Percentiles rank a stretch among this genome's conserved stretches.
Conservation (phyloP, 2,888 invertebrate genomes). For the Hipparchia sbordonii region DNA sequence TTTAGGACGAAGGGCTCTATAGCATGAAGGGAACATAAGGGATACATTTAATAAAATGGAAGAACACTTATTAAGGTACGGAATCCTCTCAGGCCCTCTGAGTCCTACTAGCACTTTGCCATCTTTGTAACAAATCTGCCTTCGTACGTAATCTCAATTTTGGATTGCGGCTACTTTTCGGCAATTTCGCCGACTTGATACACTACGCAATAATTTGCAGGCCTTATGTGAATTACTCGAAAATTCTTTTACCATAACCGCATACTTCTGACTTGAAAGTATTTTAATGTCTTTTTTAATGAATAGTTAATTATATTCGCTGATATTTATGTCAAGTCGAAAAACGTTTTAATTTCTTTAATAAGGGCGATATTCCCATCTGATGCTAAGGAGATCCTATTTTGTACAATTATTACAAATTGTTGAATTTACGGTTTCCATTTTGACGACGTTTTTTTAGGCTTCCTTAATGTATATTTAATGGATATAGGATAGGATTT, state of each 20-base stretch:
- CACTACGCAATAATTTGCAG: constrained; percentile 35
- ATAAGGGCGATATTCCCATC: constrained; percentile 5
- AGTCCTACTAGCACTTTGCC: background rate
- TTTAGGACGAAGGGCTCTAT: too few species aligned
- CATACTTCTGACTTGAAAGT: constrained; percentile 25
- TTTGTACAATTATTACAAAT: constrained; percentile 7
- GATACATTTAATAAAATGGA: too few species aligned
- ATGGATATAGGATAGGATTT: too few species aligned
- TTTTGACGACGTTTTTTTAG: background rate
- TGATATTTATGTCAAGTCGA: constrained; percentile 23
- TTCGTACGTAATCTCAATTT: constrained; percentile 33
- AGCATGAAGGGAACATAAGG: too few species aligned
- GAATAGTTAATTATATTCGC: constrained; percentile 25
- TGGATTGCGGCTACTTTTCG: constrained; percentile 43
- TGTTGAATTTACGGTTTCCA: constrained; percentile 4
- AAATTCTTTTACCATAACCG: constrained; percentile 27
- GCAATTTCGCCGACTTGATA: constrained; percentile 37
- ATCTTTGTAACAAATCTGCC: constrained; percentile 29
- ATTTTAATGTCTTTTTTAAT: constrained; percentile 39
- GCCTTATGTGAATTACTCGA: constrained; percentile 25
- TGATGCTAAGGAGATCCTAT: background rate
- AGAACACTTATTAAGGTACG: background rate
- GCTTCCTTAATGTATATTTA: background rate
- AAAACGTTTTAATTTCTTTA: constrained; percentile 17
- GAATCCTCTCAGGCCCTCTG: background rate